Conservation (phyloP, 2,888 invertebrate genomes). For the Coleophora deauratella region DNA sequence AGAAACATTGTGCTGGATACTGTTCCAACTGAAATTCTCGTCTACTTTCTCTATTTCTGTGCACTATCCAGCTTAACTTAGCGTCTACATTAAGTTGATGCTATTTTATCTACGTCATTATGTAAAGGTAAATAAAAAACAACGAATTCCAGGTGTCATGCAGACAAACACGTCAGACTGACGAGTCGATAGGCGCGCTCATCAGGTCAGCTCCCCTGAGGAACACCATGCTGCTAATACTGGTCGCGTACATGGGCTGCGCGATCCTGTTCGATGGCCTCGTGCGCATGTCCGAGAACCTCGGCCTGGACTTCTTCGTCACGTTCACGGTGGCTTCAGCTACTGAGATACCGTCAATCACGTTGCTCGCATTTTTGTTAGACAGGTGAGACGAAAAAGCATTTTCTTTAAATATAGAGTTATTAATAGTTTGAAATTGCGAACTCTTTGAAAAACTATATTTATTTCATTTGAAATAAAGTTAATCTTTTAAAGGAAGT, state of each 20-base stretch:
- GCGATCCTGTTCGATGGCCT: constrained; percentile 60
- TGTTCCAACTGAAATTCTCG: too few relatives aligned
- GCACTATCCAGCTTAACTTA: too few relatives aligned
- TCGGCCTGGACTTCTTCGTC: constrained; percentile 62
- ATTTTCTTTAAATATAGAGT: neutral
- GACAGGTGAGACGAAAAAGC: constrained; percentile 38
- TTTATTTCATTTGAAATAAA: too few relatives aligned
- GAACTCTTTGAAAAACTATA: too few relatives aligned
- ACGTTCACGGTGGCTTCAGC: constrained; percentile 60
- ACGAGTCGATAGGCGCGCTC: constrained; percentile 41
- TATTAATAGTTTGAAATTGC: too few relatives aligned
- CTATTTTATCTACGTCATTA: too few relatives aligned
- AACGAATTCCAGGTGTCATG: constrained; percentile 47
- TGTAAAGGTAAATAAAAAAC: too few relatives aligned
- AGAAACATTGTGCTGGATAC: too few relatives aligned
- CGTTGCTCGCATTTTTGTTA: constrained; percentile 46
- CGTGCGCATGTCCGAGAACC: constrained; percentile 58
- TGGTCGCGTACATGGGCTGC: constrained; percentile 52
- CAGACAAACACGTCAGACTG: constrained; percentile 39
- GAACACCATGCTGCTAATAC: constrained; percentile 38
- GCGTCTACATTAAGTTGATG: too few relatives aligned
- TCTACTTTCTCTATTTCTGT: too few relatives aligned
- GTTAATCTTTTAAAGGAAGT: too few relatives aligned
- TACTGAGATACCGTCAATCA: constrained; percentile 62
- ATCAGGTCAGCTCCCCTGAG: constrained; percentile 43